Percentiles rank a stretch among this genome's conserved stretches.
Conservation (phyloP, 1,140 invertebrate genomes). For the Platorchestia sp. region DNA sequence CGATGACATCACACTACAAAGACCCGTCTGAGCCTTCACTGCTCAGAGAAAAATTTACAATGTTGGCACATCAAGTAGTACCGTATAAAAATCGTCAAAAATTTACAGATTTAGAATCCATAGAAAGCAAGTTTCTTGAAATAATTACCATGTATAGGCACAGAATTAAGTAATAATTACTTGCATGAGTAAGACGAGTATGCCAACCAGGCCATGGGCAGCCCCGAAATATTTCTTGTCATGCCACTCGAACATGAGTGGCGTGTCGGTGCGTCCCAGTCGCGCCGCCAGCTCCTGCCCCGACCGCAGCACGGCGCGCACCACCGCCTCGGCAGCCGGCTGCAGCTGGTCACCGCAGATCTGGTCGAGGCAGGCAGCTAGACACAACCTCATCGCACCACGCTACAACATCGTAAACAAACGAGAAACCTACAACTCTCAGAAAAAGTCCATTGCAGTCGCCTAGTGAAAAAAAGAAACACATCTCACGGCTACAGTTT, state of each 20-base stretch:
- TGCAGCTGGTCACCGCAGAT: slow-evolving; percentile 53
- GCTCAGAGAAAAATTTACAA: neutral
- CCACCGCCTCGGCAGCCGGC: slow-evolving; percentile 73
- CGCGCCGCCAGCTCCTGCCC: slow-evolving; percentile 76
- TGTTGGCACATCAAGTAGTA: neutral
- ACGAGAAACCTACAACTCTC: slow-evolving; percentile 41
- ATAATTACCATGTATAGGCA: neutral
- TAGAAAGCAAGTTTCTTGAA: neutral
- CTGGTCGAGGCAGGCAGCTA: slow-evolving; percentile 20
- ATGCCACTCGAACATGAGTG: slow-evolving; percentile 90
- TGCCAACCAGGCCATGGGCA: slow-evolving; percentile 89
- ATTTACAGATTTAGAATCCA: too few species aligned
- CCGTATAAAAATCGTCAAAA: too few species aligned
- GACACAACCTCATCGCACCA: neutral
- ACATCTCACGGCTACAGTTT: too few species aligned
- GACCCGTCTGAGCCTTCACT: neutral
- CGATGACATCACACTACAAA: neutral
- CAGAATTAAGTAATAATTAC: slow-evolving; percentile 71
- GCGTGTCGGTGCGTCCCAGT: slow-evolving; percentile 72
- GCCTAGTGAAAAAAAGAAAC: too few species aligned
- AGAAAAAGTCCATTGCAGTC: neutral
- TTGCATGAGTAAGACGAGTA: slow-evolving; percentile 84
- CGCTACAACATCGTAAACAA: neutral
- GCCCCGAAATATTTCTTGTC: slow-evolving; percentile 88
- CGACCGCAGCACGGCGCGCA: slow-evolving; percentile 77